phyloP scores from a whole-genome alignment of 92 coral and sea anemone genomes.

The Meandrina meandrites region DNA sequence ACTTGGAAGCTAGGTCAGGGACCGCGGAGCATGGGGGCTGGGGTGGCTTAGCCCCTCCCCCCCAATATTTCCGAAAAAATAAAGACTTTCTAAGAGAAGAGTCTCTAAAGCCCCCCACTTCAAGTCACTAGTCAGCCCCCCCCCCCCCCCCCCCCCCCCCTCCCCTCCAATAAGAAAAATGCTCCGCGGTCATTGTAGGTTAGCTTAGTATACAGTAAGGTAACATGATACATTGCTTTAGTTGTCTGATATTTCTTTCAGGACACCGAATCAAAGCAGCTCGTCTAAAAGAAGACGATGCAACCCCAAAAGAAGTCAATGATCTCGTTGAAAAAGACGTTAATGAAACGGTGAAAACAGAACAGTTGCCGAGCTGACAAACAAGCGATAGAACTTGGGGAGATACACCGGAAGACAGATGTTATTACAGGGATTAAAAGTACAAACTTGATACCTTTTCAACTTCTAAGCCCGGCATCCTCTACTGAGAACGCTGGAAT shows the following conservation, averaged over 20 bases:
- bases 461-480: neutral
- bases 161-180: no score
- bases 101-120: no score
- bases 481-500: neutral
- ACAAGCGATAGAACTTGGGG: neutral
- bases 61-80: no score
- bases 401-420: neutral
- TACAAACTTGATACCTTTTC: neutral
- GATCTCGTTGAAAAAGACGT: neutral
- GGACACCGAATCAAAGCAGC: conserved; percentile 24
- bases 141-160: no score
- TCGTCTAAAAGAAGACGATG: neutral
- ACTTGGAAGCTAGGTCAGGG: no score
- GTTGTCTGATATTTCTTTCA: neutral
- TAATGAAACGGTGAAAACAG: neutral
- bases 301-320: neutral
- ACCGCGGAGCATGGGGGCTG: no score
- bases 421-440: neutral
- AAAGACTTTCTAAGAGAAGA: no score
- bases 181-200: no score
- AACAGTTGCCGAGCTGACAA: neutral
- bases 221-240: neutral
- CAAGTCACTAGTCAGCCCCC: no score
- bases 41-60: no score
- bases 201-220: neutral